These are phyloP conservation scores for Metacarcinus magister DNA, from an alignment of 2,888 invertebrate species.

Conservation along the genomic window DNA sequence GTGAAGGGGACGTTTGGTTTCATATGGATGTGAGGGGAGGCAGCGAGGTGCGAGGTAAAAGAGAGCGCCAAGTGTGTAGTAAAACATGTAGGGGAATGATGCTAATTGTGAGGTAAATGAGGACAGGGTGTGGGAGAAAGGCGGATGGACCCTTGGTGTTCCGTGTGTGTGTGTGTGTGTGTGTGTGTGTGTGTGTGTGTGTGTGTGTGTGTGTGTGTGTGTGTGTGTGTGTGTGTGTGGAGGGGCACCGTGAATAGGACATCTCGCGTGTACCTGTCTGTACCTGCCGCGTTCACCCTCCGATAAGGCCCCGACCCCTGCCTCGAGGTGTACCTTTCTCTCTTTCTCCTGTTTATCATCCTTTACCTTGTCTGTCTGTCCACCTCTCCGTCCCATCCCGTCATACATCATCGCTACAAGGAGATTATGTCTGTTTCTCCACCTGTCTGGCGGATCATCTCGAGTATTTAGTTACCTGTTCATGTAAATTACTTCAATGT, in stretches of 20 bases:
- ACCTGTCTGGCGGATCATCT: not conserved
- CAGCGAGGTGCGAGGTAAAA: not conserved
- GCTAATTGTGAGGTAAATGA: not conserved
- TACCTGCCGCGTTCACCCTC: not conserved
- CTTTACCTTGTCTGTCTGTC: not conserved
- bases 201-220: not conserved
- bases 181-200: not conserved
- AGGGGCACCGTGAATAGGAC: not conserved
- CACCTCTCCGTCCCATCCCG: not conserved
- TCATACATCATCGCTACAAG: not conserved
- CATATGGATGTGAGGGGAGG: slow-evolving; percentile 30
- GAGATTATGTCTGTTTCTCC: not conserved
- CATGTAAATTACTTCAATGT: not conserved
- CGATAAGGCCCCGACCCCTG: not conserved
- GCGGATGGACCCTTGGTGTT: no score
- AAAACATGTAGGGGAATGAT: not conserved
- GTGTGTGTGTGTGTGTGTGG: not conserved
- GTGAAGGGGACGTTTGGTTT: not conserved
- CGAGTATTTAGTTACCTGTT: not conserved
- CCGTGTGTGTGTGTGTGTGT: not conserved
- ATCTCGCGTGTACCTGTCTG: not conserved
- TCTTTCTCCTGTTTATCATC: not conserved
- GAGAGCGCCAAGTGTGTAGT: not conserved
- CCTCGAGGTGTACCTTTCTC: not conserved
- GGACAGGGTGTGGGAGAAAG: not conserved